Evolutionary conservation across 2,888 invertebrate genomes (phyloP).

Genomic region (Hypercompe scribonia): DNA sequence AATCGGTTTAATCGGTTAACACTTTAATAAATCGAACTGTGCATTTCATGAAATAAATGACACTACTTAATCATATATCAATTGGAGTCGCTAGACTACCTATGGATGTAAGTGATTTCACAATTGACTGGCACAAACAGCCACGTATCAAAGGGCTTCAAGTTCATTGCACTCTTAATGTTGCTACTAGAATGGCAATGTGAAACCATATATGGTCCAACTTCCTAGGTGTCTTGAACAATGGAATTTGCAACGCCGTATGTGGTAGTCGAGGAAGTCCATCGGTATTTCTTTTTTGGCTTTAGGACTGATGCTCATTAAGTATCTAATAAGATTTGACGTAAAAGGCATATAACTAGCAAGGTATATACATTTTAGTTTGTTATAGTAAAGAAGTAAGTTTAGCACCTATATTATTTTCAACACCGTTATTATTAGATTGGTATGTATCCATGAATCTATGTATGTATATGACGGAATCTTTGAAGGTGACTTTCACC

Average conservation of each 20-base stretch:
- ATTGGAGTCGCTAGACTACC: not conserved
- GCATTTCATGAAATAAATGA: not conserved
- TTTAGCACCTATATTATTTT: too few relatives aligned
- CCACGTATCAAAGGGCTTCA: constrained; percentile 23
- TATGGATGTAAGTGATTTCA: not conserved
- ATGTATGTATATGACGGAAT: too few relatives aligned
- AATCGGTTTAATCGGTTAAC: too few relatives aligned
- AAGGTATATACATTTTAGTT: too few relatives aligned
- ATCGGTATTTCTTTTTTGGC: constrained; percentile 28
- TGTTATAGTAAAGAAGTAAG: too few relatives aligned
- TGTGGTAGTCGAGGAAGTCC: constrained; percentile 54
- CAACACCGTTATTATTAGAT: too few relatives aligned
- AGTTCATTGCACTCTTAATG: constrained; percentile 45
- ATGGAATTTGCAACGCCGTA: constrained; percentile 67
- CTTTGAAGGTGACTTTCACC: too few relatives aligned
- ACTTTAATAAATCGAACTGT: not conserved
- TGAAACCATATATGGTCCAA: constrained; percentile 64
- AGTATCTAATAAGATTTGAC: not conserved
- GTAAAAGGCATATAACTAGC: not conserved
- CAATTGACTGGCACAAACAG: not conserved
- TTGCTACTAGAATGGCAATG: constrained; percentile 46
- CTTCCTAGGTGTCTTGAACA: constrained; percentile 68
- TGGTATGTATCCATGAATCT: too few relatives aligned
- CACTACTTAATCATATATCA: not conserved
- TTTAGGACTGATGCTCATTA: not conserved